Conservation (phyloP, 2,113 vertebrate species). For the Petromus typicus region DNA sequence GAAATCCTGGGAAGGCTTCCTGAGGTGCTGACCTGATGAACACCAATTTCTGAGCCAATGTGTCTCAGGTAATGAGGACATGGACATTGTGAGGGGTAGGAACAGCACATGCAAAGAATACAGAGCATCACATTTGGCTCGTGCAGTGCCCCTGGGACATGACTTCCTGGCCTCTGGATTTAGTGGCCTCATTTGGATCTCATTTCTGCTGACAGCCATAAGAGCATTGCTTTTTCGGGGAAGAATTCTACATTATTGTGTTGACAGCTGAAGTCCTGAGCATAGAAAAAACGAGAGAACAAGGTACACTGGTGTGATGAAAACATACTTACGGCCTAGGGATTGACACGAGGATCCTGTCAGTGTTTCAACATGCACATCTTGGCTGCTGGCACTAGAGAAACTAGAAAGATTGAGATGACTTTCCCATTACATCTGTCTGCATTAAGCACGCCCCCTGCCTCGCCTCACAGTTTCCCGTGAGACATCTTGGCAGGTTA, state of each 20-base stretch:
- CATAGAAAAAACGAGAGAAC: neutral
- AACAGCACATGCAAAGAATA: rapidly evolving
- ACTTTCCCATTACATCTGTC: slow-evolving; percentile 90
- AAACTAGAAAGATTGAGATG: slow-evolving; percentile 88
- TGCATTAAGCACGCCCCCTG: slow-evolving; percentile 86
- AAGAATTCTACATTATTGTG: neutral
- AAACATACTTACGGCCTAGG: slow-evolving; percentile 65
- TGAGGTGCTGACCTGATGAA: neutral
- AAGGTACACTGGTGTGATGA: neutral
- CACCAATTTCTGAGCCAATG: neutral
- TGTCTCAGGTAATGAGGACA: neutral
- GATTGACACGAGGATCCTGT: slow-evolving; percentile 74
- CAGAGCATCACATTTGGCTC: neutral
- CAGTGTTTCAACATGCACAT: slow-evolving; percentile 58
- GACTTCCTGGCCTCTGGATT: neutral
- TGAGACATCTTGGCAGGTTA: slow-evolving; percentile 89
- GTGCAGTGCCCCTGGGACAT: rapidly evolving
- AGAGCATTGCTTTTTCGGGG: neutral
- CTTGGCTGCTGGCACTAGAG: slow-evolving; percentile 81
- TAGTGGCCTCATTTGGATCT: neutral
- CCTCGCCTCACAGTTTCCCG: slow-evolving; percentile 89
- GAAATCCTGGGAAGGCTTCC: neutral
- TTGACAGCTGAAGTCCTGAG: neutral
- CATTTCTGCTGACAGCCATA: neutral
- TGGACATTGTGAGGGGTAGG: neutral